Base-by-base conservation (phyloP, 2,113 vertebrate species). In the Microcebus murinus region DNA sequence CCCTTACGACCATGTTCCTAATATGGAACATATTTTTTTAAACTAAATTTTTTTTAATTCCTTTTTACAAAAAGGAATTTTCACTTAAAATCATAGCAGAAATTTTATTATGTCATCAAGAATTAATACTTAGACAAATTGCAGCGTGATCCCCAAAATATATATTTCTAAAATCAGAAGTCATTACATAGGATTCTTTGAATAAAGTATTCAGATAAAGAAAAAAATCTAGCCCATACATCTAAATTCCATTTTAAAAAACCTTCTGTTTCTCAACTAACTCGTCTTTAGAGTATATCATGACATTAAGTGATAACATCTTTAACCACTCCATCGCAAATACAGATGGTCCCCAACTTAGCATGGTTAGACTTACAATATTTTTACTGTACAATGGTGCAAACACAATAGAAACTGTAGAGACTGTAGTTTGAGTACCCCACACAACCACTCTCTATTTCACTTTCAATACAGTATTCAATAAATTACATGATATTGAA, bases 81-180 rank as follows among this genome's bases (percentile, higher is more conserved):
- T 70, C 50, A 55, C 63, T 95, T 42, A 80, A 29, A 95, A 88
- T 87, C 34, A 93, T 10, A 73, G 29, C 25, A 90, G 57, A 92
- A 87, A 71, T 91, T 97, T 91, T 68, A 88, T 91, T 68, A 88
- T 77, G n/a, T 94, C 45, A 94, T 31, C 73, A 68, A 84, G 31
- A 71, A n/a, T 92, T 85, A 83, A 68, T 87, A 91, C 59, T 67
- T 67, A 92, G 80, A 92, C 39, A 95, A 94, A 87, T 94, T 92
- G 42, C 50, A 87, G 76, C 39, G 34, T 76, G 70, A 71, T 48
- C 15, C 45, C 15, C 4, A 3, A 42, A 93, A 90, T 83, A 87
- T 39, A 70, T 34, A 93, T 86, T 57, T 61, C 45, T 94, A 8
- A 91, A 93, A 73, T 61, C 80, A 59, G 57, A 95, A 94, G n/a